Evolutionary conservation across 1,140 invertebrate genomes (phyloP).

Genomic region (Lepidurus couesii): DNA sequence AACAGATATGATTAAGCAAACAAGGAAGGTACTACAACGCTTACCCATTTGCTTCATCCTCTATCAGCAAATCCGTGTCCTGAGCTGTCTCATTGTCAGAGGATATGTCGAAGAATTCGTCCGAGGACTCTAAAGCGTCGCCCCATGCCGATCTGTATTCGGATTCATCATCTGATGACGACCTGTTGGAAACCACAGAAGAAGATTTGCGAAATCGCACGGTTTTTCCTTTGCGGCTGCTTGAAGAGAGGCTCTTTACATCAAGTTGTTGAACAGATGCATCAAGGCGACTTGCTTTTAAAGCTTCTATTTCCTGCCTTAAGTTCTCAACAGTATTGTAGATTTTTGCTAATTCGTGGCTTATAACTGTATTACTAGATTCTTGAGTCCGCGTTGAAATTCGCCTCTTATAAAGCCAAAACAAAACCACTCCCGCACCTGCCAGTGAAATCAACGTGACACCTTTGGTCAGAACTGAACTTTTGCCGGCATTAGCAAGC

Average conservation of each 20-base stretch:
- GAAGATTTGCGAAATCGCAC: background rate
- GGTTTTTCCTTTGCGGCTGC: background rate
- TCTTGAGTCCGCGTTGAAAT: background rate
- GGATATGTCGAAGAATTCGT: slow-evolving; percentile 1
- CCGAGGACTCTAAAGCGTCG: background rate
- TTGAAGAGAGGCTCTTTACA: background rate
- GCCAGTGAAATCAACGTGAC: background rate
- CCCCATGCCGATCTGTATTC: background rate
- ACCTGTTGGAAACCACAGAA: background rate
- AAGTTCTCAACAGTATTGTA: background rate
- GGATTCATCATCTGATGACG: background rate
- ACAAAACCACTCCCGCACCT: background rate
- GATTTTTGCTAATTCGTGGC: background rate
- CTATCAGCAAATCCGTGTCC: background rate
- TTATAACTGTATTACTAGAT: background rate
- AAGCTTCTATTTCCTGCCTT: background rate
- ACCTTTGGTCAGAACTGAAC: slow-evolving; percentile 2
- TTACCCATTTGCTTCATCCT: background rate
- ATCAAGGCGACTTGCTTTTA: background rate
- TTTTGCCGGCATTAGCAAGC: background rate
- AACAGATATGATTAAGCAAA: background rate
- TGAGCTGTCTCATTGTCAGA: background rate
- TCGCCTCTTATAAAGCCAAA: background rate
- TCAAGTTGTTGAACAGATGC: background rate
- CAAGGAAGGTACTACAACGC: background rate